Evolutionary conservation across 2,113 vertebrate genomes (phyloP).

Genomic region (Pteruthius melanotis): DNA sequence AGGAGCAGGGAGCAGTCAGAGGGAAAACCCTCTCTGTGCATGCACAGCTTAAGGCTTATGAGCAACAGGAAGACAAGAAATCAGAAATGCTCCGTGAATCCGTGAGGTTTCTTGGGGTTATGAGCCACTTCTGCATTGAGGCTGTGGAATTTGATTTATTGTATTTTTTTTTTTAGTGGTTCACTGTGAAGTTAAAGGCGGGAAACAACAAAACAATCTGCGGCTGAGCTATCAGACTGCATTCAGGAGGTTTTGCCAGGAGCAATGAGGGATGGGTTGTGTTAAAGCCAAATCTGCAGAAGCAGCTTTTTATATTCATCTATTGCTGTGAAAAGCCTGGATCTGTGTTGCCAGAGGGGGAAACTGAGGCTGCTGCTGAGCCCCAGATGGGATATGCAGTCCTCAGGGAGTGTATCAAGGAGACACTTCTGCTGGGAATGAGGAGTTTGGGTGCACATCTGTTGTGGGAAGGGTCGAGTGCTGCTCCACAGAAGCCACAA

Average conservation of each 20-base stretch:
- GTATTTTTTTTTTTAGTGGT: neutral
- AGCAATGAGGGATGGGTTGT: conserved; percentile 7
- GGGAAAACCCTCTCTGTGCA: neutral
- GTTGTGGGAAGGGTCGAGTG: conserved; percentile 5
- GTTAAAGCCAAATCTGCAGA: conserved; percentile 39
- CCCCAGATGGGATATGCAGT: neutral
- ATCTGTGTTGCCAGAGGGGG: conserved; percentile 25
- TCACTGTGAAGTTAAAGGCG: conserved; percentile 14
- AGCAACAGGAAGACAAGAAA: neutral
- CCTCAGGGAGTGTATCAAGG: neutral
- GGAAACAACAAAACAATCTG: conserved; percentile 41
- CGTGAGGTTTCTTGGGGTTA: neutral
- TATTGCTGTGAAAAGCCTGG: conserved; percentile 1
- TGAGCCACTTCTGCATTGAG: neutral
- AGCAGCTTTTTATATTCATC: neutral
- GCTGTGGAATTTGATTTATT: neutral
- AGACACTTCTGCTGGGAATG: neutral
- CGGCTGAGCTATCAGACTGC: conserved; percentile 47
- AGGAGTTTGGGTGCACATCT: neutral
- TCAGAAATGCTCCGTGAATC: neutral
- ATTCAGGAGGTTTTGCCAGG: conserved; percentile 13
- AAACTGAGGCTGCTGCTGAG: conserved; percentile 35
- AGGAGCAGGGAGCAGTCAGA: neutral
- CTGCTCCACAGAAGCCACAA: neutral
- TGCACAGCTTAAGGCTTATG: neutral